Percentiles rank a stretch among this genome's conserved stretches.
phyloP scores from a whole-genome alignment of 2,797 vertebrate species.

The Sebastes ruberrimus region DNA sequence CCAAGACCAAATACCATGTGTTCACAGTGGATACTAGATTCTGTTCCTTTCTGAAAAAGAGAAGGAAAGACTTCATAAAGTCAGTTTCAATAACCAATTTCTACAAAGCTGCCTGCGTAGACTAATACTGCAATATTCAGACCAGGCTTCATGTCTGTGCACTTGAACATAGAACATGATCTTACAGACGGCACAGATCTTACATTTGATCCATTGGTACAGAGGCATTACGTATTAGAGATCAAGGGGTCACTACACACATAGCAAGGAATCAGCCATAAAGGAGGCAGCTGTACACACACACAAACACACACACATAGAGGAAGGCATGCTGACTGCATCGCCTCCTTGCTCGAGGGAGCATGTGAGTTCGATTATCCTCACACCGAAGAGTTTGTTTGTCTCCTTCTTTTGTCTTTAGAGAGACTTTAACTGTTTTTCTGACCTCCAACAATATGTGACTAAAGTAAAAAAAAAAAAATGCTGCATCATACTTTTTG shows the following conservation, averaged over 20 bases:
- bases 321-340: slow-evolving; percentile 25
- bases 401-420: slow-evolving; percentile 33
- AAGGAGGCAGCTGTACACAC: slow-evolving; percentile 2
- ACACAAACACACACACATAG: slow-evolving; percentile 17
- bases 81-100: not conserved
- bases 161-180: not conserved
- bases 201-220: slow-evolving; percentile 5
- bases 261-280: slow-evolving; percentile 17
- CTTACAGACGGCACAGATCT: not conserved
- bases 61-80: not conserved
- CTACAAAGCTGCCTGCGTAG: not conserved
- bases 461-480: not conserved
- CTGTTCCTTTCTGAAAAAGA: slow-evolving; percentile 91
- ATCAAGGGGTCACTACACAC: slow-evolving; percentile 35
- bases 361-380: slow-evolving; percentile 70
- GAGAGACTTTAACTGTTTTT: slow-evolving; percentile 14
- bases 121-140: not conserved
- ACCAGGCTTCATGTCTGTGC: not conserved
- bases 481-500: not conserved
- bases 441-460: not conserved
- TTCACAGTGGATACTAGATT: slow-evolving; percentile 96
- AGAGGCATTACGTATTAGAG: slow-evolving; percentile 12
- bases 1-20: slow-evolving; percentile 98
- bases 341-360: slow-evolving; percentile 43
- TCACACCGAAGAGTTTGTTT: slow-evolving; percentile 54